Percentiles rank a stretch among this genome's conserved stretches.
These are phyloP conservation scores for Cataglyphis hispanica DNA, from an alignment of 1,140 invertebrate species.

Conservation along the genomic window DNA sequence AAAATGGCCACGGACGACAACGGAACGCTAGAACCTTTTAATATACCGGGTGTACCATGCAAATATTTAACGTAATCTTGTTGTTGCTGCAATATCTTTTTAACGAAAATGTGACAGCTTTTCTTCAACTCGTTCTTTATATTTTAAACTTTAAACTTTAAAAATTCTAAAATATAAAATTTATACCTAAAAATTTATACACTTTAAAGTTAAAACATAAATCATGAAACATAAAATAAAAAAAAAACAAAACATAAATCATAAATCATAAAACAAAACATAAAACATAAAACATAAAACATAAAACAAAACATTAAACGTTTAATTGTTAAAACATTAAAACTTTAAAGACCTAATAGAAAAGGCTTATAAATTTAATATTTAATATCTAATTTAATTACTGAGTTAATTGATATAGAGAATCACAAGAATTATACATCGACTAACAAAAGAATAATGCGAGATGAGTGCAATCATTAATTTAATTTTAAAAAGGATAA, in stretches of 20 bases:
- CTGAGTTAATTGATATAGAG: not conserved
- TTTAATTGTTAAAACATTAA: too few species aligned
- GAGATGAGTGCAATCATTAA: not conserved
- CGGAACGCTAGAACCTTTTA: not conserved
- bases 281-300: too few species aligned
- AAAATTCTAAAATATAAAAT: too few species aligned
- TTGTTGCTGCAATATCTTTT: not conserved
- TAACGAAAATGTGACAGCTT: not conserved
- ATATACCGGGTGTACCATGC: slow-evolving; percentile 18
- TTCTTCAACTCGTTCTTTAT: not conserved
- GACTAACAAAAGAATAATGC: not conserved
- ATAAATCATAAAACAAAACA: too few species aligned
- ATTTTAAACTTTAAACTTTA: too few species aligned
- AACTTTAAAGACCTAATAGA: too few species aligned
- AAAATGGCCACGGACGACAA: slow-evolving; percentile 41
- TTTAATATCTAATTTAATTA: not conserved
- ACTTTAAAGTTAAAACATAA: too few species aligned
- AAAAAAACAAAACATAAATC: too few species aligned
- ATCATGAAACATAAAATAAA: too few species aligned
- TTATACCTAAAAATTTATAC: too few species aligned
- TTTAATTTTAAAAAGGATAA: slow-evolving; percentile 18
- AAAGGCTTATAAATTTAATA: not conserved
- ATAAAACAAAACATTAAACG: too few species aligned
- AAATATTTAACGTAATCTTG: not conserved
- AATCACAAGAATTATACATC: not conserved